A percentile compares a stretch with the other conserved stretches of the same genome.
These are phyloP conservation scores for Andrena minutula DNA, from an alignment of 2,888 invertebrate species.

Conservation along the genomic window DNA sequence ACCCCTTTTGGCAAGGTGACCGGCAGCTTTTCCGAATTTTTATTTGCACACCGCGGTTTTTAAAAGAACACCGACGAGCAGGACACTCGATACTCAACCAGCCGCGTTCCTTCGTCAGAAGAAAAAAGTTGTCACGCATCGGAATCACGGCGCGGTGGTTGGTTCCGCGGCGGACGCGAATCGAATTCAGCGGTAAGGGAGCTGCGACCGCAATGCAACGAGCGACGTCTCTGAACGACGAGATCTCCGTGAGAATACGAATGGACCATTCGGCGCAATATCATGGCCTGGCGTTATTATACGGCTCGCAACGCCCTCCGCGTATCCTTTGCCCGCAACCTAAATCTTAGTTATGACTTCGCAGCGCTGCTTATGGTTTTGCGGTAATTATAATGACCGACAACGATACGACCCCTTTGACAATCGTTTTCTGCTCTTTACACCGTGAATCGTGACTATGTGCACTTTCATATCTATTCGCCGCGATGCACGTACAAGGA, in stretches of 20 bases:
- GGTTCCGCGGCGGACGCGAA: slow-evolving; percentile 6
- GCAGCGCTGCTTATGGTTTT: slow-evolving; percentile 62
- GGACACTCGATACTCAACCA: not conserved
- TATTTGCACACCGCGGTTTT: slow-evolving; percentile 18
- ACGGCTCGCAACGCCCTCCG: slow-evolving; percentile 48
- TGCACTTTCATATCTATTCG: slow-evolving; percentile 10
- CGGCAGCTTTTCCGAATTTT: not conserved
- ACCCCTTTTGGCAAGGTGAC: not conserved
- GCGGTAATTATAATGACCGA: slow-evolving; percentile 74
- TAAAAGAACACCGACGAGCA: not conserved
- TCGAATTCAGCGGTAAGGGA: slow-evolving; percentile 10
- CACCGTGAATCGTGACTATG: not conserved
- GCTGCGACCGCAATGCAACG: not conserved
- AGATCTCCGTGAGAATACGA: slow-evolving; percentile 74
- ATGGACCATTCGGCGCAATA: slow-evolving; percentile 72
- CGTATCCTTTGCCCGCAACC: slow-evolving; percentile 71
- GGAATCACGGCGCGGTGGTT: not conserved
- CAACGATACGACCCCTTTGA: slow-evolving; percentile 60
- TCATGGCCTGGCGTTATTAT: slow-evolving; percentile 67
- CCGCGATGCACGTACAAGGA: not conserved
- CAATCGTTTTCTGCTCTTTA: slow-evolving; percentile 42
- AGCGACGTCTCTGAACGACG: slow-evolving; percentile 42
- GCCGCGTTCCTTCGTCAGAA: not conserved
- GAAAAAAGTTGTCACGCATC: slow-evolving; percentile 9
- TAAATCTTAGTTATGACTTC: slow-evolving; percentile 76